A percentile compares a stretch with the other conserved stretches of the same genome.
Conservation (phyloP, 1,140 invertebrate species). For the Brachionus rotundiformis region DNA sequence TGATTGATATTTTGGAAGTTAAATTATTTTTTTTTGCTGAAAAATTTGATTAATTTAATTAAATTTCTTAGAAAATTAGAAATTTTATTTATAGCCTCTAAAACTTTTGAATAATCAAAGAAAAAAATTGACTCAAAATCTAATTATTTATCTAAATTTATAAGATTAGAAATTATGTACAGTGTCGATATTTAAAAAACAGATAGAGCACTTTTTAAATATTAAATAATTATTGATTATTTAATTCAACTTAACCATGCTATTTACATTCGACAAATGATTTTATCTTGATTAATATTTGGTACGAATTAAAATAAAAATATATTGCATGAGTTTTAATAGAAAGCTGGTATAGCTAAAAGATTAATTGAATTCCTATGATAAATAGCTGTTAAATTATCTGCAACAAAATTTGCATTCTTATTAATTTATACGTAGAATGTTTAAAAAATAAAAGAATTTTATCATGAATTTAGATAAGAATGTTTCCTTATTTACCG, state of each 20-base stretch:
- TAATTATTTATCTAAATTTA: no score
- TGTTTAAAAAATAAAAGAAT: not conserved
- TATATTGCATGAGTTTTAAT: not conserved
- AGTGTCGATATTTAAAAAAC: not conserved
- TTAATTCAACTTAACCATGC: not conserved
- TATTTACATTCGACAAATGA: not conserved
- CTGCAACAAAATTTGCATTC: not conserved
- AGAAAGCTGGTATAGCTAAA: not conserved
- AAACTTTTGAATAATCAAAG: no score
- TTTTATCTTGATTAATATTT: not conserved
- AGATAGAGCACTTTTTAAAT: not conserved
- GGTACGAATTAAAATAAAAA: not conserved
- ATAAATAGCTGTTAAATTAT: constrained; percentile 12
- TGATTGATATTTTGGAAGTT: not conserved
- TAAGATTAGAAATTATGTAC: not conserved
- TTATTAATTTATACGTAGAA: not conserved
- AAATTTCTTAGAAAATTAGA: not conserved
- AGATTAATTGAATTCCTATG: constrained; percentile 9
- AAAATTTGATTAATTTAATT: not conserved
- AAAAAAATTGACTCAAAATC: no score
- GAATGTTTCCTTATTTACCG: not conserved
- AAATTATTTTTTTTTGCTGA: not conserved
- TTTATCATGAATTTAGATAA: not conserved
- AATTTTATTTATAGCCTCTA: no score
- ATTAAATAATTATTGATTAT: not conserved